A percentile compares a stretch with the other conserved stretches of the same genome.
Evolutionary conservation across 64 coral and sea anemone genomes (phyloP).

Genomic region (Platygyra sinensis): DNA sequence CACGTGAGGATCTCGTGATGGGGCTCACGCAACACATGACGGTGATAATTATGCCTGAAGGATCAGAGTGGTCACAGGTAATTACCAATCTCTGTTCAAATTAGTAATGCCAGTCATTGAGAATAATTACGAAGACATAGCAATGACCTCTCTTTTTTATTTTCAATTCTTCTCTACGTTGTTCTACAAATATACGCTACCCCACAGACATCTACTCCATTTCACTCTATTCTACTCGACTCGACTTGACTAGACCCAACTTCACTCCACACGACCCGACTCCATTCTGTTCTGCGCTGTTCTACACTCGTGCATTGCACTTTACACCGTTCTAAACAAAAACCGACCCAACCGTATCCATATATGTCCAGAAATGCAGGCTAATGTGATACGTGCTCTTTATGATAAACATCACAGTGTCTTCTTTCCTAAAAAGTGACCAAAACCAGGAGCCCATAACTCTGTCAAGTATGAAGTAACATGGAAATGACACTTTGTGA

Average conservation of each 20-base stretch:
- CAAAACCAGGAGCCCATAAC: no score
- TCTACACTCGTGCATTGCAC: neutral
- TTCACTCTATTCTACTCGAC: neutral
- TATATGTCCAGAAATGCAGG: no score
- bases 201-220: neutral
- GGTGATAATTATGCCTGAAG: slow-evolving; percentile 17
- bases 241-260: neutral
- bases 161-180: neutral
- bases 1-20: slow-evolving; percentile 40
- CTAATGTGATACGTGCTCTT: no score
- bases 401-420: no score
- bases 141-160: neutral
- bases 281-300: neutral
- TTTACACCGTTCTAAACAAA: neutral
- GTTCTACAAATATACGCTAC: neutral
- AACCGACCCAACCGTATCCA: no score
- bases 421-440: no score
- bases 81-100: neutral
- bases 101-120: neutral
- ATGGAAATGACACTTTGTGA: no score
- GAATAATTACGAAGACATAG: no score
- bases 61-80: slow-evolving; percentile 8
- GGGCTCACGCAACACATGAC: slow-evolving; percentile 27
- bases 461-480: no score
- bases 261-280: neutral